Evolutionary conservation across 2,888 invertebrate genomes (phyloP).

Genomic region (Elegia similella): DNA sequence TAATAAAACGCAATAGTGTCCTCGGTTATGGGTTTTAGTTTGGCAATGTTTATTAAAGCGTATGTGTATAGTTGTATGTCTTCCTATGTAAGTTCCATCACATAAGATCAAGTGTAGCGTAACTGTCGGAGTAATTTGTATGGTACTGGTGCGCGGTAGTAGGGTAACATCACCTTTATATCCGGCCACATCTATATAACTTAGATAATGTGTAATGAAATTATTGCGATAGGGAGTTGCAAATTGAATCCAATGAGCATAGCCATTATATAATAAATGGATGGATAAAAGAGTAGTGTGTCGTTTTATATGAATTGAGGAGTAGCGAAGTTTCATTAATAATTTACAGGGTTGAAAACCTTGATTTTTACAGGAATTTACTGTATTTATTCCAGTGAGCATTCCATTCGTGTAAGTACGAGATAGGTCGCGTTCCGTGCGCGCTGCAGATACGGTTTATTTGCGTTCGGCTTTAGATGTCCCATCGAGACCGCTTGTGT

Average conservation of each 20-base stretch:
- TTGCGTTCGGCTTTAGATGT: slow-evolving; percentile 59
- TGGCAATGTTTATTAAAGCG: slow-evolving; percentile 52
- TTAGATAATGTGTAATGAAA: slow-evolving; percentile 56
- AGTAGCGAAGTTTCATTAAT: slow-evolving; percentile 53
- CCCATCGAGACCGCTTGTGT: slow-evolving; percentile 64
- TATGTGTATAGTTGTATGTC: slow-evolving; percentile 74
- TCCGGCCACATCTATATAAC: slow-evolving; percentile 66
- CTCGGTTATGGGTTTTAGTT: slow-evolving; percentile 35
- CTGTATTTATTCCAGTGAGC: slow-evolving; percentile 49
- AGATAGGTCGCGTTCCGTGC: slow-evolving; percentile 26
- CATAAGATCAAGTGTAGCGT: slow-evolving; percentile 54
- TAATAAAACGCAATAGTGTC: slow-evolving; percentile 30
- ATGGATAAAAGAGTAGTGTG: slow-evolving; percentile 52
- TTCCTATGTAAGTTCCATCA: slow-evolving; percentile 76
- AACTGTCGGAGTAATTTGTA: slow-evolving; percentile 49
- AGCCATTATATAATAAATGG: slow-evolving; percentile 51
- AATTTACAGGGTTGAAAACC: slow-evolving; percentile 61
- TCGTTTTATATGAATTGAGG: slow-evolving; percentile 62
- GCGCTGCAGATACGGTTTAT: slow-evolving; percentile 34
- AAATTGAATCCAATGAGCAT: slow-evolving; percentile 51
- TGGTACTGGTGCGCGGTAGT: slow-evolving; percentile 51
- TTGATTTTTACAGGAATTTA: slow-evolving; percentile 62
- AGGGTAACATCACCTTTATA: slow-evolving; percentile 63
- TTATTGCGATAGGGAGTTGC: slow-evolving; percentile 58
- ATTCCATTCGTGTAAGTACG: slow-evolving; percentile 40